A percentile compares a stretch with the other conserved stretches of the same genome.
phyloP scores from a whole-genome alignment of 2,797 vertebrate species.

The Notamacropus eugenii region DNA sequence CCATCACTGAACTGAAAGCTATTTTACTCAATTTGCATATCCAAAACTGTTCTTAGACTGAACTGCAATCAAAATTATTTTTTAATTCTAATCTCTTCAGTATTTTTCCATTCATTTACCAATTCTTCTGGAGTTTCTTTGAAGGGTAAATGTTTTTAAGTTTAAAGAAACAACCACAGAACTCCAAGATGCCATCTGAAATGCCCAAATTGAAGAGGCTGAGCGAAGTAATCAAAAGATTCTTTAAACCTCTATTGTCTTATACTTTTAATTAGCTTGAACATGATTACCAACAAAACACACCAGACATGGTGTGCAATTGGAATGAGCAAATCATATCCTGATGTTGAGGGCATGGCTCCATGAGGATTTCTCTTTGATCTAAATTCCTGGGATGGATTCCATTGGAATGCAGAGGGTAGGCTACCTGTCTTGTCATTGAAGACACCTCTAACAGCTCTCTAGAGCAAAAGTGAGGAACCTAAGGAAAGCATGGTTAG shows the following conservation, averaged over 20 bases:
- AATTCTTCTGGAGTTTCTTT: slow-evolving; percentile 51
- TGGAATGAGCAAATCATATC: slow-evolving; percentile 51
- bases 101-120: slow-evolving; percentile 55
- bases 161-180: slow-evolving; percentile 7
- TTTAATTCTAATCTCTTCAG: slow-evolving; percentile 43
- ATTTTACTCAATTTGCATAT: slow-evolving; percentile 37
- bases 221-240: slow-evolving; percentile 42
- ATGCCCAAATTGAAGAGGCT: slow-evolving; percentile 57
- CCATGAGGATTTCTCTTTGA: not conserved
- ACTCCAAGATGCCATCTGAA: slow-evolving; percentile 51
- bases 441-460: slow-evolving; percentile 41
- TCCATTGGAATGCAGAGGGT: not conserved
- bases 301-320: slow-evolving; percentile 25
- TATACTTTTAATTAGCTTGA: slow-evolving; percentile 62
- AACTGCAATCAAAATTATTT: slow-evolving; percentile 36
- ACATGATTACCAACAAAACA: slow-evolving; percentile 26
- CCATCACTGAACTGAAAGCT: slow-evolving; percentile 21
- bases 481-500: slow-evolving; percentile 44
- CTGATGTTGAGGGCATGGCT: not conserved
- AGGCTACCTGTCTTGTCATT: slow-evolving; percentile 59
- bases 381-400: slow-evolving; percentile 38
- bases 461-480: slow-evolving; percentile 56
- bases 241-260: slow-evolving; percentile 62
- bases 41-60: slow-evolving; percentile 41
- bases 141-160: not conserved